These are phyloP conservation scores for Eupithecia abbreviata DNA, from an alignment of 2,888 invertebrate genomes.

Conservation along the genomic window DNA sequence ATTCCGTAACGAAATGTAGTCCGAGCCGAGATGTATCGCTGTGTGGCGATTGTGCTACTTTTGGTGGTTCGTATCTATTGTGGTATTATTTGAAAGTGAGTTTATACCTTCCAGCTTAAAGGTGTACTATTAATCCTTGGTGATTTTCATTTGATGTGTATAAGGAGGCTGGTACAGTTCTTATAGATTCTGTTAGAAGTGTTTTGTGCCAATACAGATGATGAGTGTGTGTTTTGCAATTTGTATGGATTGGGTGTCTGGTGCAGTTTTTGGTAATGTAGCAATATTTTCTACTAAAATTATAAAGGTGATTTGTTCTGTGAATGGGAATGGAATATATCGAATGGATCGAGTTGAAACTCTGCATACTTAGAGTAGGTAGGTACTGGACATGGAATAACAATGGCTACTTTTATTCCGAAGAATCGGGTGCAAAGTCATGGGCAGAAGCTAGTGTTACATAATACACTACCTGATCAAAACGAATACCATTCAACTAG, in stretches of 20 bases:
- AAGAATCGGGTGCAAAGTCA: not conserved
- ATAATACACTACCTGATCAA: not conserved
- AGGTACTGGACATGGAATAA: too few relatives aligned
- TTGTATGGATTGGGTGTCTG: not conserved
- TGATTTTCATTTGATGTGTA: slow-evolving; percentile 10
- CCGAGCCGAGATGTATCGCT: slow-evolving; percentile 61
- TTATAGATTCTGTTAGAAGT: not conserved
- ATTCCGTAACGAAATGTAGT: slow-evolving; percentile 61
- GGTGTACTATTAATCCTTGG: not conserved
- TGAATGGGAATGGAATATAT: not conserved
- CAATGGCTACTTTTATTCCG: too few relatives aligned
- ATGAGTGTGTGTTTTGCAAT: not conserved
- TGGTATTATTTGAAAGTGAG: slow-evolving; percentile 27
- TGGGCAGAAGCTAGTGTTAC: not conserved
- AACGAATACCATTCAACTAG: not conserved
- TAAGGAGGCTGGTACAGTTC: not conserved
- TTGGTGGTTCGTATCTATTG: slow-evolving; percentile 65
- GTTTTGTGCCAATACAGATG: not conserved
- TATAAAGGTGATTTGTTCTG: not conserved
- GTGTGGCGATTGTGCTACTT: slow-evolving; percentile 62
- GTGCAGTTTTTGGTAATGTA: not conserved
- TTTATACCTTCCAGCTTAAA: not conserved
- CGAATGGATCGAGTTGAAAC: not conserved
- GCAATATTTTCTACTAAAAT: not conserved
- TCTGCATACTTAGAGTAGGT: too few relatives aligned